phyloP scores from a whole-genome alignment of 2,888 invertebrate genomes.

The Chironomus tentans region DNA sequence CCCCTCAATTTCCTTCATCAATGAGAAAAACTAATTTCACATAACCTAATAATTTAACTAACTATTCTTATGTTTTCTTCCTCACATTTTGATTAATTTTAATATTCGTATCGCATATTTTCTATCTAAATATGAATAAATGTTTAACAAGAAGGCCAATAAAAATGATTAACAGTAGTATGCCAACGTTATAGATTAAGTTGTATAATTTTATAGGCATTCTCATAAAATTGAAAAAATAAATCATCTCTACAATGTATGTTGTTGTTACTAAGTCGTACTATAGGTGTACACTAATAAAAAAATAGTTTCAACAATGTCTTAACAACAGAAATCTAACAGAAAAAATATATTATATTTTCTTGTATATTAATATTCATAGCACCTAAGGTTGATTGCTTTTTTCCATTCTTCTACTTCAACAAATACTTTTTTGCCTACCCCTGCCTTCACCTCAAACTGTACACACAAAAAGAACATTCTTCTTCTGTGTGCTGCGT shows the following conservation, averaged over 20 bases:
- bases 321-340: not conserved
- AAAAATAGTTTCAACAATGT: not conserved
- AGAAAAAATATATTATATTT: not conserved
- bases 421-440: no score
- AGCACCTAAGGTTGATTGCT: not conserved
- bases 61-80: no score
- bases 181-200: not conserved
- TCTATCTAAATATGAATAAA: no score
- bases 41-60: no score
- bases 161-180: not conserved
- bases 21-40: no score
- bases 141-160: not conserved
- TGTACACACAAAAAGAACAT: no score
- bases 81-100: no score
- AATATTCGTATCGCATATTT: no score
- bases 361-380: not conserved
- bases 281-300: not conserved
- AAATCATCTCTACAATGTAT: not conserved
- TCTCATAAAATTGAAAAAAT: not conserved
- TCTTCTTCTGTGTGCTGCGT: no score
- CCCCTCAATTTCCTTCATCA: no score
- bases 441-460: not conserved
- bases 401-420: not conserved
- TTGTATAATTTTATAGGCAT: not conserved
- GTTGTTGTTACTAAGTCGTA: not conserved